Evolutionary conservation across 2,888 invertebrate species (phyloP).

Genomic region (Gastracanthus pulcherrimus): DNA sequence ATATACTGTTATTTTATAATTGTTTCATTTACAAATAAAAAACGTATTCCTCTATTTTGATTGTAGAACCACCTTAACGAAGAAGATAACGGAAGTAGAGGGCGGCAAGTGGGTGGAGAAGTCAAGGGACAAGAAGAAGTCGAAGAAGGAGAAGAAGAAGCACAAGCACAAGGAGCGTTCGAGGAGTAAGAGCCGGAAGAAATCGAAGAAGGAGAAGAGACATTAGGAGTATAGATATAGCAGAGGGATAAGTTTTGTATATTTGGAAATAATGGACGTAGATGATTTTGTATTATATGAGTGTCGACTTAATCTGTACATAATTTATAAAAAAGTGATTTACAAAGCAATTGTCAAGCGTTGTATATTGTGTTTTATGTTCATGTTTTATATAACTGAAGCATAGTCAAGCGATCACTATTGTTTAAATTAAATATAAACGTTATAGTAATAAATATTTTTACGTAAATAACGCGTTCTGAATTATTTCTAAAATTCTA

Average conservation of each 20-base stretch:
- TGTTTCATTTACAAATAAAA: no score
- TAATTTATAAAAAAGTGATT: neutral
- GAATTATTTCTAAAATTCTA: no score
- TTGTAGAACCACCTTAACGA: no score
- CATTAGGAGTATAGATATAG: constrained; percentile 23
- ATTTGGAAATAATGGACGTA: neutral
- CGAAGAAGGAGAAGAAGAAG: constrained; percentile 73
- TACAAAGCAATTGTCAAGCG: neutral
- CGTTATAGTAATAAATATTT: constrained; percentile 26
- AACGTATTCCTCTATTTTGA: no score
- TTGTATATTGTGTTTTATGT: neutral
- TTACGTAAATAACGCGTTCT: neutral
- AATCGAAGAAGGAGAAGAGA: constrained; percentile 69
- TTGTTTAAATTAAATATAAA: neutral
- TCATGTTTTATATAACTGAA: neutral
- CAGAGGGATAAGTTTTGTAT: constrained; percentile 8
- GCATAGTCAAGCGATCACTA: neutral
- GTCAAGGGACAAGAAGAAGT: constrained; percentile 64
- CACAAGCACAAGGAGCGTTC: constrained; percentile 71
- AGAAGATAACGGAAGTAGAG: constrained; percentile 16
- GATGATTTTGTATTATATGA: constrained; percentile 37
- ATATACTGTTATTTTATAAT: no score
- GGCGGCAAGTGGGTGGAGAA: constrained; percentile 70
- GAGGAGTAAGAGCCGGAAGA: constrained; percentile 67
- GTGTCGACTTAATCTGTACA: constrained; percentile 23